Evolutionary conservation across 2,888 invertebrate genomes (phyloP).

Genomic region (Arge pagana): DNA sequence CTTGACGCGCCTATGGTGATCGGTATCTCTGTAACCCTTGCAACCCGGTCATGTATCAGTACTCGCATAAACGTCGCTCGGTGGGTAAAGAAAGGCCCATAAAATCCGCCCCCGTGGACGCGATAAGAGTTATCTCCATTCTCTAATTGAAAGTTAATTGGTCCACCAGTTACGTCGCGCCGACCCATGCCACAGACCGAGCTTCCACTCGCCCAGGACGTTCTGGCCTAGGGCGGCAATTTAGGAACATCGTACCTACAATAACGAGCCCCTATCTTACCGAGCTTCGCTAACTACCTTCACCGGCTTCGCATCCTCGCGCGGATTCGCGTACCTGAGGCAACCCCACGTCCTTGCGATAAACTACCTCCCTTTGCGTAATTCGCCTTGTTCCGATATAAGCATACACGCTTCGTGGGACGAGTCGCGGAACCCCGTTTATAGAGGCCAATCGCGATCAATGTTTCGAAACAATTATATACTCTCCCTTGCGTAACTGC

Average conservation of each 20-base stretch:
- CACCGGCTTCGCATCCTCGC: constrained; percentile 1
- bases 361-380: constrained; percentile 45
- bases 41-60: constrained; percentile 46
- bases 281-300: constrained; percentile 31
- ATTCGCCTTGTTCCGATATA: constrained; percentile 25
- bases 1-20: constrained; percentile 37
- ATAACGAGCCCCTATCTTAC: constrained; percentile 49
- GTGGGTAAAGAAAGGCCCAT: constrained; percentile 52
- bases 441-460: too few species aligned
- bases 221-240: constrained; percentile 50
- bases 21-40: constrained; percentile 38
- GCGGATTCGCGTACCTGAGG: constrained; percentile 24
- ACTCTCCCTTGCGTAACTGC: too few species aligned
- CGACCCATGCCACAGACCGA: constrained; percentile 26
- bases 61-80: constrained; percentile 46
- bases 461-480: too few species aligned
- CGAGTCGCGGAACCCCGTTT: too few species aligned
- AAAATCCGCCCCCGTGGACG: constrained; percentile 53
- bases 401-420: too few species aligned
- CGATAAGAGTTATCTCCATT: constrained; percentile 57
- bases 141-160: constrained; percentile 59
- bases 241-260: constrained; percentile 45
- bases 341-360: constrained; percentile 51
- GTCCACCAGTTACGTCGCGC: constrained; percentile 50
- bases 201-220: constrained; percentile 26